These are phyloP conservation scores for Poecilia velifera DNA, from an alignment of 2,797 vertebrate species.

Conservation along the genomic window DNA sequence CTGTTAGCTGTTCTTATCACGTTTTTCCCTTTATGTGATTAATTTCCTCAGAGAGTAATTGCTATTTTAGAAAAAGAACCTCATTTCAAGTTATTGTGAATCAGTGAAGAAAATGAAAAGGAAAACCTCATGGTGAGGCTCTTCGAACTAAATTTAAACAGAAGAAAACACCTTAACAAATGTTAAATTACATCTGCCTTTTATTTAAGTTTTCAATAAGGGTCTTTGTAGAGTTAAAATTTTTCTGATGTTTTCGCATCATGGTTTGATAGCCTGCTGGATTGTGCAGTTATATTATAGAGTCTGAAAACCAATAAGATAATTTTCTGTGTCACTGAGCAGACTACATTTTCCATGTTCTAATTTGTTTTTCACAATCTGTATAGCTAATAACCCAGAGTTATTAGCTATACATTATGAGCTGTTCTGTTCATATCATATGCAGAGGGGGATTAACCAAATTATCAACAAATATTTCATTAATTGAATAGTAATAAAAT, in stretches of 20 bases:
- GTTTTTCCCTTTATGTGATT: slow-evolving; percentile 75
- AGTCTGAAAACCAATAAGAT: background rate
- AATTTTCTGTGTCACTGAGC: slow-evolving; percentile 3
- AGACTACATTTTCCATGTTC: slow-evolving; percentile 11
- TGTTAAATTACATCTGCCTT: background rate
- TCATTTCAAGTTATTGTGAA: slow-evolving; percentile 55
- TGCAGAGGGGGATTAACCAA: slow-evolving; percentile 1
- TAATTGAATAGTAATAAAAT: slow-evolving; percentile 1
- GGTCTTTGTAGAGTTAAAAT: background rate
- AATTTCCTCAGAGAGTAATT: slow-evolving; percentile 79
- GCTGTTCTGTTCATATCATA: background rate
- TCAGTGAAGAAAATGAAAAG: slow-evolving; percentile 48
- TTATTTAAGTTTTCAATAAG: background rate
- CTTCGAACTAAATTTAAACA: slow-evolving; percentile 29
- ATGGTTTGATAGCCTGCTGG: background rate
- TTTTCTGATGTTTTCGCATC: background rate
- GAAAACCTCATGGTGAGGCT: slow-evolving; percentile 28
- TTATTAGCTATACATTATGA: slow-evolving; percentile 15
- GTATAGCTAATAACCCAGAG: background rate
- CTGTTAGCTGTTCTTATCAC: slow-evolving; percentile 81
- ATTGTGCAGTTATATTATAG: background rate
- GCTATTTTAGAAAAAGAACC: slow-evolving; percentile 61
- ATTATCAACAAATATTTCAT: slow-evolving; percentile 8
- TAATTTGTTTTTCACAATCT: slow-evolving; percentile 19
- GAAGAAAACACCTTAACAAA: background rate